A percentile compares a stretch with the other conserved stretches of the same genome.
Evolutionary conservation across 2,797 vertebrate genomes (phyloP).

Genomic region (Alca torda): DNA sequence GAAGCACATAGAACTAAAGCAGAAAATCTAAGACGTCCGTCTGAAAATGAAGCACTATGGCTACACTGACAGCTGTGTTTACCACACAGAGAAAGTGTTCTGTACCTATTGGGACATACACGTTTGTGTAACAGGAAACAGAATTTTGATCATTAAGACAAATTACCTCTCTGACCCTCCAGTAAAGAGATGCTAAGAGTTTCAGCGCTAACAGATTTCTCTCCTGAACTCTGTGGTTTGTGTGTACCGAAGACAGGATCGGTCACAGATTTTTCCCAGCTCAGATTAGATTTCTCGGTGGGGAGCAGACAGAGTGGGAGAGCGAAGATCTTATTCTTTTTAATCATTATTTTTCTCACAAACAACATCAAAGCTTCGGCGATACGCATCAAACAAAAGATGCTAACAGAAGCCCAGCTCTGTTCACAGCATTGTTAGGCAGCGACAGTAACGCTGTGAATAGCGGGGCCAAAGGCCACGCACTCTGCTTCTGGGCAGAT

Average conservation of each 20-base stretch:
- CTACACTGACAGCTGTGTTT: not conserved
- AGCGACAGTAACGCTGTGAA: conserved; percentile 43
- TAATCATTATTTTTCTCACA: conserved; percentile 51
- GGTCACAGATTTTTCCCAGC: not conserved
- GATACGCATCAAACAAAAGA: conserved; percentile 55
- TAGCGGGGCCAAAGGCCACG: conserved; percentile 65
- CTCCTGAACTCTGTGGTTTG: not conserved
- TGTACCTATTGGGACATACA: not conserved
- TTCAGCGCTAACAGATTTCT: not conserved
- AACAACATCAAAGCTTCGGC: conserved; percentile 49
- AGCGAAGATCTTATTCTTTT: conserved; percentile 30
- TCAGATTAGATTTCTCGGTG: conserved; percentile 1
- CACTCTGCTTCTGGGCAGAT: conserved; percentile 63
- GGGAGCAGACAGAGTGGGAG: not conserved
- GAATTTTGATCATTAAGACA: not conserved
- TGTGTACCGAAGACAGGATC: not conserved
- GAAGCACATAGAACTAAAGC: not conserved
- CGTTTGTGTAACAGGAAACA: not conserved
- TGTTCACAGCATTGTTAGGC: conserved; percentile 56
- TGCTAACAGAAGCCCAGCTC: conserved; percentile 29
- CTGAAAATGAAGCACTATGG: not conserved
- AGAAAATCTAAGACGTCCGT: not conserved
- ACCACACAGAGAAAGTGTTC: not conserved
- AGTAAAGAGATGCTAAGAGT: not conserved
- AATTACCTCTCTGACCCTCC: not conserved